Conservation (phyloP, 2,113 vertebrate genomes). For the Boleophthalmus pectinirostris region DNA sequence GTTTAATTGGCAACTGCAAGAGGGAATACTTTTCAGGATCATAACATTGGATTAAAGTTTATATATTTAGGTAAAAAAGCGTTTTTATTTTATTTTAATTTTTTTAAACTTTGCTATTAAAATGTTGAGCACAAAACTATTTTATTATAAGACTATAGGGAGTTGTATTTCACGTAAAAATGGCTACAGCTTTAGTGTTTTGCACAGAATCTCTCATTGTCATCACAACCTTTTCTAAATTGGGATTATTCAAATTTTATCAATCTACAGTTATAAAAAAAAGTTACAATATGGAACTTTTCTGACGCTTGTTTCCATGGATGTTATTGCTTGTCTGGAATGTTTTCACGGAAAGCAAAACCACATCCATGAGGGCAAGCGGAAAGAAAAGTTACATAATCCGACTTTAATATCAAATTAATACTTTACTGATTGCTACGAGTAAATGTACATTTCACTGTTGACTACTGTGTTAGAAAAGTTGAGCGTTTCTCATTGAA, state of each 20-base stretch:
- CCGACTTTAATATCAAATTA: neutral
- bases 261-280: neutral
- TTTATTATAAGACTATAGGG: neutral
- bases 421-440: neutral
- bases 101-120: neutral
- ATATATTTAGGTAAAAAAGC: neutral
- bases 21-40: neutral
- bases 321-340: no score
- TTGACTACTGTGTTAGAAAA: neutral
- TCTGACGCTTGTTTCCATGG: no score
- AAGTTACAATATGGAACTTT: no score
- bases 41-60: neutral
- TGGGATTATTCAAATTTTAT: neutral
- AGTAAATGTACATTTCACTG: neutral
- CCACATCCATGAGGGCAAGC: no score
- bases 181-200: neutral
- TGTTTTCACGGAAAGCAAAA: no score
- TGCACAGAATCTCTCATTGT: neutral
- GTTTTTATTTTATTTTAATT: no score
- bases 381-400: no score
- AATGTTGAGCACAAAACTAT: neutral
- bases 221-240: neutral
- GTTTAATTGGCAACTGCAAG: neutral
- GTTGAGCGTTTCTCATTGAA: neutral
- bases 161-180: neutral